Evolutionary conservation across 2,797 vertebrate species (phyloP).

Genomic region (Vipera ursinii): DNA sequence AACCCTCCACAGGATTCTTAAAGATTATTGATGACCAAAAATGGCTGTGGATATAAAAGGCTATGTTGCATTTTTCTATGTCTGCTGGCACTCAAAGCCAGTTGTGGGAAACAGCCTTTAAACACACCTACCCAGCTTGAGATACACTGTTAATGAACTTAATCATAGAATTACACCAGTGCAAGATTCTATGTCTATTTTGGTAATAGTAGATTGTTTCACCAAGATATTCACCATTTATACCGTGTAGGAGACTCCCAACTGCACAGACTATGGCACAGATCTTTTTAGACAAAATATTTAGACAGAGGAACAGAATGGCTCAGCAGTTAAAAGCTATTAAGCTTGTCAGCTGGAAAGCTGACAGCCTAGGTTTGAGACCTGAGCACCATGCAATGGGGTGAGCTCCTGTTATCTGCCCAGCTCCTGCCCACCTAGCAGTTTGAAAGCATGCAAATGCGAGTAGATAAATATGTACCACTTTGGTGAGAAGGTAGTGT

Average conservation of each 20-base stretch:
- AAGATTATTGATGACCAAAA: not conserved
- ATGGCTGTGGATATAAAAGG: not conserved
- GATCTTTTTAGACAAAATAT: not conserved
- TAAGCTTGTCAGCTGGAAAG: not conserved
- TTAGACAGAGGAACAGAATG: not conserved
- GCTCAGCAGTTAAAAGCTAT: not conserved
- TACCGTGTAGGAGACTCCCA: not conserved
- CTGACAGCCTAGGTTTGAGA: not conserved
- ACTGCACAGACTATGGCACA: not conserved
- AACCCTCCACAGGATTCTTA: not conserved
- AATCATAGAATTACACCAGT: not conserved
- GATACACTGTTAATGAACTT: not conserved
- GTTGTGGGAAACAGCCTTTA: not conserved
- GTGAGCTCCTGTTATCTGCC: not conserved
- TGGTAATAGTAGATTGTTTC: not conserved
- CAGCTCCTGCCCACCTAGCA: not conserved
- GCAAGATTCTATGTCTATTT: not conserved
- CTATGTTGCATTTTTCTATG: not conserved
- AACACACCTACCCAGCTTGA: not conserved
- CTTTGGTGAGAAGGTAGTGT: not conserved
- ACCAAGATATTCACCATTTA: not conserved
- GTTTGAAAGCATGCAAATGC: not conserved
- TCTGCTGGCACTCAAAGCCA: not conserved
- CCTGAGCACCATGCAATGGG: not conserved
- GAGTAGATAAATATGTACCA: not conserved